Conservation (phyloP, 2,113 vertebrate genomes). For the Chrysemys picta region DNA sequence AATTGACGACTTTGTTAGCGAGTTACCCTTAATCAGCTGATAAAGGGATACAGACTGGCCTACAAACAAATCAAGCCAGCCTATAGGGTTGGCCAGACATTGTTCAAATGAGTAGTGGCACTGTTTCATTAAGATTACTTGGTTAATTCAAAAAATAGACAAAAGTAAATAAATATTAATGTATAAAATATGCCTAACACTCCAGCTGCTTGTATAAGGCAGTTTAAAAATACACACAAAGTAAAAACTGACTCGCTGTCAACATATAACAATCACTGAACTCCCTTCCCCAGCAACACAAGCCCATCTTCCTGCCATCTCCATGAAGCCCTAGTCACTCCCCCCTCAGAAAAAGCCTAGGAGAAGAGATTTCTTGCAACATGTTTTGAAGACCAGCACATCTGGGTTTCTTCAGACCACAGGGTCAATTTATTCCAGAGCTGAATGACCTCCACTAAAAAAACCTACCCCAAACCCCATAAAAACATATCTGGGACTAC, state of each 20-base stretch:
- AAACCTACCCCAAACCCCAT: not conserved
- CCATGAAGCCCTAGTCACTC: not conserved
- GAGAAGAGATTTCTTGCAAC: not conserved
- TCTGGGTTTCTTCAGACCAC: not conserved
- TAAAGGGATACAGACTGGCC: not conserved
- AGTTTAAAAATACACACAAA: too few species aligned
- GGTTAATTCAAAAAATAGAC: not conserved
- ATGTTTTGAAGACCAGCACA: not conserved
- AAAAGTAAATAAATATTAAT: not conserved
- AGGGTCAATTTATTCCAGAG: not conserved
- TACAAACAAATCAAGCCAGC: not conserved
- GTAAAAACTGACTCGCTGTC: too few species aligned
- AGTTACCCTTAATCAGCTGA: not conserved
- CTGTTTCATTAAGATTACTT: not conserved
- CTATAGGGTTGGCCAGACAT: not conserved
- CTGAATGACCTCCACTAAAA: not conserved
- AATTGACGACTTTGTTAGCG: not conserved
- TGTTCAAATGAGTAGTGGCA: not conserved
- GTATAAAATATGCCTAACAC: not conserved
- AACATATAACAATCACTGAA: too few species aligned
- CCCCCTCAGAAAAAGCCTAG: not conserved
- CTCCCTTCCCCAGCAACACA: not conserved
- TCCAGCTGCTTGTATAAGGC: not conserved
- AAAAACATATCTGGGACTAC: not conserved
- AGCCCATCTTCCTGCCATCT: not conserved